phyloP scores from a whole-genome alignment of 2,888 invertebrate species.

The Piscicola geometra region DNA sequence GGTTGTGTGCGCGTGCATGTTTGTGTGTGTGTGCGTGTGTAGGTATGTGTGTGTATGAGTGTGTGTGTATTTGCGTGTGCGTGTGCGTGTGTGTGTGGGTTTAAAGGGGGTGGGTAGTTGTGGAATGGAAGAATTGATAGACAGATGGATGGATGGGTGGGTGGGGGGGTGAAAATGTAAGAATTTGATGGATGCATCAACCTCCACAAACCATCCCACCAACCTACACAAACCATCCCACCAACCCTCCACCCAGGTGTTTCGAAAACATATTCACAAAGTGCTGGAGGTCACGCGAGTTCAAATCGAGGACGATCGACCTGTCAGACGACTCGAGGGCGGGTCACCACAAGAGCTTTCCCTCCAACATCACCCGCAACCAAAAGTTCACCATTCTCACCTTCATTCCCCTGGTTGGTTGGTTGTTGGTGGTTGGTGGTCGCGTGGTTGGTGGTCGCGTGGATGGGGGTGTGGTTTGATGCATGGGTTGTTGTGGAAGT shows the following conservation, averaged over 20 bases:
- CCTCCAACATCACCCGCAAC: constrained; percentile 92
- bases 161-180: background rate
- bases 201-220: background rate
- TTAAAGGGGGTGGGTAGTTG: background rate
- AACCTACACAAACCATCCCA: too few species aligned
- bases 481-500: too few species aligned
- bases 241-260: constrained; percentile 63
- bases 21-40: too few species aligned
- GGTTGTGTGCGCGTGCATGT: constrained; percentile 43
- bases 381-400: constrained; percentile 83
- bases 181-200: background rate
- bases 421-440: too few species aligned
- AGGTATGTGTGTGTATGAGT: too few species aligned
- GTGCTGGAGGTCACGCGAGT: constrained; percentile 50
- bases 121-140: background rate
- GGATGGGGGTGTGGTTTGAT: too few species aligned
- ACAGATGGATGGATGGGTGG: background rate
- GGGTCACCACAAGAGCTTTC: constrained; percentile 65
- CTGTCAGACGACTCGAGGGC: constrained; percentile 41
- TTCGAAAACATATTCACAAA: constrained; percentile 59
- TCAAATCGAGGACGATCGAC: constrained; percentile 53
- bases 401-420: constrained; percentile 61
- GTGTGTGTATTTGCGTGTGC: too few species aligned
- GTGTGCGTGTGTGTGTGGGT: too few species aligned
- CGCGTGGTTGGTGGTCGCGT: too few species aligned